Percentiles rank a stretch among this genome's conserved stretches.
Conservation (phyloP, 2,113 vertebrate species). For the Uropsilus gracilis region DNA sequence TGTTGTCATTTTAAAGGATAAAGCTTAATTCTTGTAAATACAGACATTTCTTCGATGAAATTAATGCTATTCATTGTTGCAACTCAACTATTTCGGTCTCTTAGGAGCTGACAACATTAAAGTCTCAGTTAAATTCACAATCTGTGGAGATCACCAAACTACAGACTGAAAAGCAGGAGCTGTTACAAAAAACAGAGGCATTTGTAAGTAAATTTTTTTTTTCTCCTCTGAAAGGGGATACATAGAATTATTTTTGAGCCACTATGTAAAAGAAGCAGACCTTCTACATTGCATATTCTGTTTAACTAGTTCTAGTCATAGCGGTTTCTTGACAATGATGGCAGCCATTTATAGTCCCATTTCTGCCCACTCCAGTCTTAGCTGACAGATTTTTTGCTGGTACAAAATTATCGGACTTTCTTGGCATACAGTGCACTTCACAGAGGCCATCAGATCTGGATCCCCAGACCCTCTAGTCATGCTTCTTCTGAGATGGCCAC, state of each 20-base stretch:
- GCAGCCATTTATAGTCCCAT: neutral
- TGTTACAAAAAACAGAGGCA: conserved; percentile 86
- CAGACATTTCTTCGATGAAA: conserved; percentile 16
- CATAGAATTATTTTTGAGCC: neutral
- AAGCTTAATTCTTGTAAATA: neutral
- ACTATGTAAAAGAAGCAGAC: neutral
- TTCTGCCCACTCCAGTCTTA: neutral
- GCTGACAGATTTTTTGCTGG: neutral
- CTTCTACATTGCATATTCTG: neutral
- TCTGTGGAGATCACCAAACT: conserved; percentile 89
- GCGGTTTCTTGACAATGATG: neutral
- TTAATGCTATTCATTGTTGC: neutral
- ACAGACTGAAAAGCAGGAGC: conserved; percentile 90
- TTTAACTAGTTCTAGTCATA: neutral
- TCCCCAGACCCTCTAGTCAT: neutral
- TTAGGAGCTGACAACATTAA: conserved; percentile 91
- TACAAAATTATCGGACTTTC: neutral
- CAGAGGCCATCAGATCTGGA: neutral
- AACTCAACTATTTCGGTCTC: conserved; percentile 49
- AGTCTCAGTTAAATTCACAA: conserved; percentile 89
- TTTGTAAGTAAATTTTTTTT: conserved; percentile 74
- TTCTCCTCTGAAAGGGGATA: neutral
- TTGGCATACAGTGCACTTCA: neutral
- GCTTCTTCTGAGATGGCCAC: neutral
- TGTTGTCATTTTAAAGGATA: neutral